Base-by-base conservation (phyloP, 2,113 vertebrate species). In the Camelus bactrianus region DNA sequence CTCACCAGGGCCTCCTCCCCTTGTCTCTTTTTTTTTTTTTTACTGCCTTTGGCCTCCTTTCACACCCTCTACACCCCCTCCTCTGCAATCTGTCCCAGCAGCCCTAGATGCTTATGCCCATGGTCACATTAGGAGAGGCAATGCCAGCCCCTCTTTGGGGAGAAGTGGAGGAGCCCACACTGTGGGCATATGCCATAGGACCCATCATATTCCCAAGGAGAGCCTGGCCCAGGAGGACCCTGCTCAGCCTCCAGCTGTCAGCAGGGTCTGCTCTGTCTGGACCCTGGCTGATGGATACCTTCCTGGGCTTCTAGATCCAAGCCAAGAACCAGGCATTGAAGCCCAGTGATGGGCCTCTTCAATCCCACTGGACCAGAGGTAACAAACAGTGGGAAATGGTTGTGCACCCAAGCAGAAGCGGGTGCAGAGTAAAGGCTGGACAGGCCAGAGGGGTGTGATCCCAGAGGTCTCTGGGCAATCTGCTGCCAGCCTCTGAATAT, bases 1-100 rank as follows among this genome's bases (percentile, higher is more conserved):
- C 35, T 65, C 73, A 50, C 75, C 32, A 10, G 5, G 1, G 0
- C 54, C 70, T 13, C 16, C 2, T 11, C 2, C 5, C 38, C 3
- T 54, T 26, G 6, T 67, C 10, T 65, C 70, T 42, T 38, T 58
- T 76, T 20, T 60, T 60, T 35, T 35, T 32, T 50, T 30, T 54
- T 77, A 5, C 52, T 90, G 48, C 77, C 54, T 15, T 50, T 58
- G 60, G 50, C 46, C 32, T 73, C 50, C 32, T 79, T 54, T 77
- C 16, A 46, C 12, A 70, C 28, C 28, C 6, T 52, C 79, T 65
- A 2, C 24, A n/a, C 7, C n/a, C 35, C 10, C 19, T 46, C 32
- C 48, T 72, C 58, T 54, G 11, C 22, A 16, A 48, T 28, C 87
- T 87, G n/a, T 50, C 65, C 8, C 56, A 77, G 30, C n/a, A 81